Evolutionary conservation across 1,140 invertebrate species (phyloP), one percentile per base, ranked within the genome.

Genomic region (Triops longicaudatus): DNA sequence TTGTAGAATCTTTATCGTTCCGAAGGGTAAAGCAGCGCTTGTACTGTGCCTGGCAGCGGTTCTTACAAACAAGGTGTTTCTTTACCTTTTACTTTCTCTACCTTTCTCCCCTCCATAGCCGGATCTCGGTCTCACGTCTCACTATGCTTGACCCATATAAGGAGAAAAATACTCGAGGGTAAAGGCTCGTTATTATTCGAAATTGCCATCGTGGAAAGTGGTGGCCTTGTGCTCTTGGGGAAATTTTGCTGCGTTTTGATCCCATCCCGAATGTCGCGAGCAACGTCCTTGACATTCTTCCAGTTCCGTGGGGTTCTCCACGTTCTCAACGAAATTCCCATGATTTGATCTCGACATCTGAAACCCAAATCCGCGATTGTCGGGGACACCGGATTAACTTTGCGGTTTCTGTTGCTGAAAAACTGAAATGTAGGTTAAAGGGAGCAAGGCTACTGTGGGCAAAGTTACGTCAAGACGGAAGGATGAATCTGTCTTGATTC

Each of bases 221-320:
- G 6, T 63, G 50, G 50, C 50, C 50, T 63, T 63, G 50, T 63
- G 50, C 50, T 37, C 31, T 63, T 63, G 50, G 50, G n/a, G 50
- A 63, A 63, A 63, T 63, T 63, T 63, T 17, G 2, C 10, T 12
- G 50, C 50, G 50, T 22, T 14, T 22, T 63, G 50, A 17, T 37
- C 2, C 22, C n/a, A n/a, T 22, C 22, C 6, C 50, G 22, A 22
- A 14, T 63, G 14, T 63, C 50, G 31, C 50, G 14, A 17, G 50
- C 22, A 17, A n/a, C 50, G 50, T 63, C 50, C 50, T 63, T 63
- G 50, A 63, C 50, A 63, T 63, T 63, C 22, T 63, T 63, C 50
- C 17, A 11, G 50, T n/a, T 63, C 50, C 50, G 50, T 63, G 50
- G 14, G 50, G 10, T 22, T 6, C 22, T 63, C 22, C 50, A 63